Base-by-base conservation (phyloP, 2,888 invertebrate species). In the Teleogryllus oceanicus region DNA sequence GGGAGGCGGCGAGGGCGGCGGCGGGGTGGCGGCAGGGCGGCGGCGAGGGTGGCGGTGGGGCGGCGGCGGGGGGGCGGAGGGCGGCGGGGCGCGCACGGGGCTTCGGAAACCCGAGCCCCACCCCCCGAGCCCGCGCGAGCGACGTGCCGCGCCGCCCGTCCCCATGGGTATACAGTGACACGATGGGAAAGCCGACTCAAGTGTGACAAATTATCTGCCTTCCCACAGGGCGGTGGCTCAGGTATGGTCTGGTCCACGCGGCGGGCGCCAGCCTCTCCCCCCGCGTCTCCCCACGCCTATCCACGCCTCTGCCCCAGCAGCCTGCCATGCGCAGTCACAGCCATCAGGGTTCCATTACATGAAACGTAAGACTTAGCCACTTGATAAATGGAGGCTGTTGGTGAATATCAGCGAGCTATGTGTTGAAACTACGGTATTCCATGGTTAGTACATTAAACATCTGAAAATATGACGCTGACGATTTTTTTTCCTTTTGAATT, bases 111-210 rank as follows among this genome's bases (percentile, higher is more conserved):
- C 16, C 37, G 62, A 13, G 62, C 62, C 16, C 16, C 16, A 8
- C 62, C n/a, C n/a, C 62, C n/a, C 62, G 62, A 1, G 62, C 62
- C 62, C 62, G n/a, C 13, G 62, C 62, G 16, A 77, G 24, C 77
- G 49, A 11, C 49, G 49, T 18, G 11, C 74, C 62, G 49, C 49
- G 49, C n/a, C 62, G 37, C 20, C 24, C 75, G 50, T 78, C 50
- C 78, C 78, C 78, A 78, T 78, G 78, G 78, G 75, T 78, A 78
- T 78, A 62, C 78, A 49, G 75, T 78, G 78, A 74, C 78, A 50
- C 62, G 74, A 74, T 78, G 78, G 75, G 78, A 78, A 78, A 78
- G 51, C 74, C 51, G 78, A 78, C 37, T 78, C 74, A 74, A 78
- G 75, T 75, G 74, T 77, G 77, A 77, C 77, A 77, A 77, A 77